Conservation (phyloP, 1,140 invertebrate species). For the Asobara japonica region DNA sequence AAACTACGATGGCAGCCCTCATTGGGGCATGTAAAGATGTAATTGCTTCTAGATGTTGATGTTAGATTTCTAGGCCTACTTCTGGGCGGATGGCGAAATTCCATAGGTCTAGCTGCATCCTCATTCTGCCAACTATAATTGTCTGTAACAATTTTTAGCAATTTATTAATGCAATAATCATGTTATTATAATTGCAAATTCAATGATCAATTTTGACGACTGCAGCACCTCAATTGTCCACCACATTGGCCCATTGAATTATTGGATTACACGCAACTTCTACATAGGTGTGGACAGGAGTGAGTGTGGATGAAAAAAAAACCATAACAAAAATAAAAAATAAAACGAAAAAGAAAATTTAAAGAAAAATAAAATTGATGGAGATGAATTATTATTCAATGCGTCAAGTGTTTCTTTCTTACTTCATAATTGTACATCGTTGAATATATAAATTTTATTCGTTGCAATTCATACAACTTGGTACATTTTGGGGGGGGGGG, state of each 20-base stretch:
- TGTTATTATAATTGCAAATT: background rate
- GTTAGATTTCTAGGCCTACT: background rate
- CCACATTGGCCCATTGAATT: too few relatives aligned
- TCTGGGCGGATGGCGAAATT: background rate
- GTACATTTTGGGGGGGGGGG: too few relatives aligned
- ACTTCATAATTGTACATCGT: background rate
- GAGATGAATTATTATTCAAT: background rate
- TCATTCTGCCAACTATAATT: background rate
- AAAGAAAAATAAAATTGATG: too few relatives aligned
- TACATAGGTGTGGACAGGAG: background rate
- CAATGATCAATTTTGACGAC: background rate
- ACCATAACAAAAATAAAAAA: background rate
- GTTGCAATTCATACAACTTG: too few relatives aligned
- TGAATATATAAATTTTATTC: background rate
- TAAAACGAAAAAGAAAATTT: background rate
- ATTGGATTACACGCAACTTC: background rate
- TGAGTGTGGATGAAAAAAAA: background rate
- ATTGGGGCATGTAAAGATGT: slow-evolving; percentile 27
- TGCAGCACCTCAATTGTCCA: too few relatives aligned
- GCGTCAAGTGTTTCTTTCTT: background rate
- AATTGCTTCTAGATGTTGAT: background rate
- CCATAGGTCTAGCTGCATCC: background rate
- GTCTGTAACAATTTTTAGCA: background rate
- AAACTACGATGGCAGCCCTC: slow-evolving; percentile 29
- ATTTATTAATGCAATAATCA: too few relatives aligned